phyloP scores from a whole-genome alignment of 2,888 invertebrate genomes.

The Brachylomia viminalis region DNA sequence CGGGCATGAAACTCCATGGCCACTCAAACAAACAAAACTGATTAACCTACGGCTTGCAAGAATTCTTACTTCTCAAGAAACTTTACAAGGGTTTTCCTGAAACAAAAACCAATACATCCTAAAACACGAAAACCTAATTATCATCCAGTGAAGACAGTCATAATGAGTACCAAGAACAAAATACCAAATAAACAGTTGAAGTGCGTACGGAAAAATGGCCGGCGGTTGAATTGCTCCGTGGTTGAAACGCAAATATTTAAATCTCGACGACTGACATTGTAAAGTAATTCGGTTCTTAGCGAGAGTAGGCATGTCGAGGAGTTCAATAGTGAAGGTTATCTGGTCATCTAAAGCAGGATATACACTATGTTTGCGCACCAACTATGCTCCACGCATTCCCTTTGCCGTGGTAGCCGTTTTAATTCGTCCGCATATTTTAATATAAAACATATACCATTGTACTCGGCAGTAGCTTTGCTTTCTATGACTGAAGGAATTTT shows the following conservation, averaged over 20 bases:
- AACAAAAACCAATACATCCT: slow-evolving; percentile 1
- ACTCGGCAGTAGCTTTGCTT: too few relatives aligned
- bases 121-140: slow-evolving; percentile 38
- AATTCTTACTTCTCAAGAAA: not conserved
- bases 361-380: not conserved
- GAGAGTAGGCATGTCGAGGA: slow-evolving; percentile 50
- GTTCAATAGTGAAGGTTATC: slow-evolving; percentile 58
- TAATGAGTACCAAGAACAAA: slow-evolving; percentile 34
- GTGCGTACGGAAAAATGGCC: slow-evolving; percentile 57
- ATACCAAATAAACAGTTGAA: slow-evolving; percentile 51
- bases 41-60: too few relatives aligned
- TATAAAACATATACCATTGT: too few relatives aligned
- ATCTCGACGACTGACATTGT: slow-evolving; percentile 61
- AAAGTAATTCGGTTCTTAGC: slow-evolving; percentile 53
- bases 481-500: too few relatives aligned
- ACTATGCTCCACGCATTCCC: too few relatives aligned
- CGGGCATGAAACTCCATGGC: too few relatives aligned
- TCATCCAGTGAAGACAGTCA: slow-evolving; percentile 29
- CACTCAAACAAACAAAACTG: too few relatives aligned
- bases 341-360: not conserved
- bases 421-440: too few relatives aligned
- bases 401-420: too few relatives aligned
- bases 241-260: slow-evolving; percentile 50
- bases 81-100: slow-evolving; percentile 4
- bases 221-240: too few relatives aligned